Conservation (phyloP, 2,797 vertebrate species). For the Falco concolor region DNA sequence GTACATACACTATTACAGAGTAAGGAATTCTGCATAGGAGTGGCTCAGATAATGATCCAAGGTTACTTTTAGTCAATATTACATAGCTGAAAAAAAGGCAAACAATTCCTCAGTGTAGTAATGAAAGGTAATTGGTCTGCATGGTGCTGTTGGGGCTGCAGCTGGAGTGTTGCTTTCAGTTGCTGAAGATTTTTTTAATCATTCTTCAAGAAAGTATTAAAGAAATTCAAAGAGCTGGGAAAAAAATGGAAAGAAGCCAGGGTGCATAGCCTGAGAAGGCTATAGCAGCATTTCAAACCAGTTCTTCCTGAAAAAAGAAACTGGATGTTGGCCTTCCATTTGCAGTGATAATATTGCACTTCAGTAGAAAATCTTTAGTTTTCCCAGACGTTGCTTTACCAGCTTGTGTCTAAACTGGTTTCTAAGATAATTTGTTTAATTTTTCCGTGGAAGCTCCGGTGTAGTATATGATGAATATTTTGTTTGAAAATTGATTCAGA, state of each 20-base stretch:
- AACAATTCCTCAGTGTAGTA: not conserved
- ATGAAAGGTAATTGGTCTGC: not conserved
- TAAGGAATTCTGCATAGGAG: not conserved
- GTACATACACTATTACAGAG: not conserved
- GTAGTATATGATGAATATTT: not conserved
- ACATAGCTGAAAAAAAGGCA: not conserved
- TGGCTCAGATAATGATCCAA: not conserved
- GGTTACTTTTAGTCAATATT: not conserved
- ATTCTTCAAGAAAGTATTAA: not conserved
- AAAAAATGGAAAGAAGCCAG: not conserved
- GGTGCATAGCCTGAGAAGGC: not conserved
- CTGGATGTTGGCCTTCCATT: not conserved
- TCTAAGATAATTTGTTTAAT: not conserved
- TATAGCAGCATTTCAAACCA: not conserved
- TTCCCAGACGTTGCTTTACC: not conserved
- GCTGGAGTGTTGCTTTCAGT: not conserved
- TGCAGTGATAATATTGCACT: not conserved
- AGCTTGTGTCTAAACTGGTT: not conserved
- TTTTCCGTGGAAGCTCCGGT: not conserved
- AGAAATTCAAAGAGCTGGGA: not conserved
- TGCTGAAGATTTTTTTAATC: not conserved
- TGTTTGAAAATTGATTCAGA: not conserved
- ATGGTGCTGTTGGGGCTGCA: rapidly evolving
- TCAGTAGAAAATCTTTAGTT: not conserved
- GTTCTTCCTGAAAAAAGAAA: not conserved